Evolutionary conservation across 2,797 vertebrate genomes (phyloP), one percentile per base, ranked within the genome.

Genomic region (Parambassis ranga): DNA sequence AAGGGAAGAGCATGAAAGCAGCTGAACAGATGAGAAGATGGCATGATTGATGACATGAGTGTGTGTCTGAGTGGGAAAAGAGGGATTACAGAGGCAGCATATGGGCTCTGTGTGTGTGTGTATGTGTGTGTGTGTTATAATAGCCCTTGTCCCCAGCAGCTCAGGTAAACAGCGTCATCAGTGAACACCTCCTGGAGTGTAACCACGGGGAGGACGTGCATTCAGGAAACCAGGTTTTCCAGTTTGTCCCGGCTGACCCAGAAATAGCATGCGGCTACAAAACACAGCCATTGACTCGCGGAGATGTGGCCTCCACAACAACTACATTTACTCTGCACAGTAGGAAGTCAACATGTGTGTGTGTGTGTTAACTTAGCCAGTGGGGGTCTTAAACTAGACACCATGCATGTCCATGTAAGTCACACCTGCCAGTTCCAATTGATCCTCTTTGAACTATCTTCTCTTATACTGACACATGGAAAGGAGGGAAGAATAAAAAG

Each of bases 391-490:
- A 32, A 52, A 32, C 35, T 16, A 60, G 55, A 66, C 70, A 47
- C 57, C 36, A 44, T 14, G 49, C 43, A 35, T 56, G 52, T 61
- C 46, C 32, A 41, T 51, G 30, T 32, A 47, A 67, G 68, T 77
- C 65, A 81, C 72, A 87, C 83, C 73, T 87, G 82, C 79, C 81
- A 79, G 39, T 64, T 76, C 56, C 75, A 66, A 71, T 53, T 77
- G 71, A 83, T 85, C 71, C 48, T 51, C 44, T 67, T 69, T 80
- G 58, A 86, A 74, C 57, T 19, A 60, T 81, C 50, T 50, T 61
- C 57, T 71, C 62, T 73, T 74, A 68, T 83, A 77, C 13, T 71
- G 64, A 81, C 70, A 71, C 27, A 18, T 23, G 24, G 32, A 63
- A 67, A 43, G 30, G 26, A 64, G 20, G 22, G 43, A 62, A 58